Percentiles rank a stretch among this genome's conserved stretches.
These are phyloP conservation scores for Scaptomyza hsui DNA, from an alignment of 1,140 invertebrate genomes.

Conservation along the genomic window DNA sequence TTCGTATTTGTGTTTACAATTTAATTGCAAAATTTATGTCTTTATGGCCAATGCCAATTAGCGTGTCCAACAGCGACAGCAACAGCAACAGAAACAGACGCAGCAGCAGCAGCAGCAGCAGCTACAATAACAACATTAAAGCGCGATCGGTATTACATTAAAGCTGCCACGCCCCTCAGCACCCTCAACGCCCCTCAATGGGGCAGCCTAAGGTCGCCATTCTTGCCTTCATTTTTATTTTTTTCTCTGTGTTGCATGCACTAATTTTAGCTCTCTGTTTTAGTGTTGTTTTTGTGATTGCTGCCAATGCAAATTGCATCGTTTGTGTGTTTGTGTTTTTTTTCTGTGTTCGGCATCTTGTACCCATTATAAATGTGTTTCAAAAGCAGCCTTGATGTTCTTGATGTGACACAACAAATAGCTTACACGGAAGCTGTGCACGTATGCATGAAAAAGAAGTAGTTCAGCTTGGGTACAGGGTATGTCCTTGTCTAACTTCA, in stretches of 20 bases:
- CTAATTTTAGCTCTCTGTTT: conserved; percentile 59
- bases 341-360: too few species aligned
- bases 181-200: background rate
- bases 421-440: too few species aligned
- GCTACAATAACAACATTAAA: conserved; percentile 32
- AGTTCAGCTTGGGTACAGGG: background rate
- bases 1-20: conserved; percentile 68
- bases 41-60: conserved; percentile 84
- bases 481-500: background rate
- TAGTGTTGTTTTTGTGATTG: conserved; percentile 16
- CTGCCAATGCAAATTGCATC: conserved; percentile 39
- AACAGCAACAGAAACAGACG: conserved; percentile 15
- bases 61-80: conserved; percentile 43
- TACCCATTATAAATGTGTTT: background rate
- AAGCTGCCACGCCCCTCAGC: conserved; percentile 9
- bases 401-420: too few species aligned
- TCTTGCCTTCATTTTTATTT: conserved; percentile 16
- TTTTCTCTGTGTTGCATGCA: conserved; percentile 47
- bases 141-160: conserved; percentile 67
- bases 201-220: conserved; percentile 30
- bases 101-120: conserved; percentile 13
- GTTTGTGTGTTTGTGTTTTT: conserved; percentile 31
- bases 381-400: too few species aligned
- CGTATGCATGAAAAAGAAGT: background rate
- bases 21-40: conserved; percentile 77